phyloP scores from a whole-genome alignment of 2,113 vertebrate genomes.

The Morone chrysops region DNA sequence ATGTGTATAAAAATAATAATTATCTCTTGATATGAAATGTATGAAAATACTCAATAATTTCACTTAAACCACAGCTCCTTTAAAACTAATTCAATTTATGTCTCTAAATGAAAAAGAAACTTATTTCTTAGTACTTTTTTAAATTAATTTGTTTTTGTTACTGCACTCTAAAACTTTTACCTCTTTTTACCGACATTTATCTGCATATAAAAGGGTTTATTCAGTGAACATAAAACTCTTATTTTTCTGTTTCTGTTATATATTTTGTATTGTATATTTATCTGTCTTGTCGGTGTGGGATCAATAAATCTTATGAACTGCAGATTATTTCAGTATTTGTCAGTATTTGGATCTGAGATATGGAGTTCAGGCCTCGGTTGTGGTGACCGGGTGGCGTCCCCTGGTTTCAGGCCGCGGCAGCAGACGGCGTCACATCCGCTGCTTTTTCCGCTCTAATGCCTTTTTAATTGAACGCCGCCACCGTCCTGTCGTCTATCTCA shows the following conservation, averaged over 20 bases:
- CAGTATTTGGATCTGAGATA: background rate
- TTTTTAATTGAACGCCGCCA: constrained; percentile 58
- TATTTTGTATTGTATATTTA: too few relatives aligned
- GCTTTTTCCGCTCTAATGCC: constrained; percentile 39
- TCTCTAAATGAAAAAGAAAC: background rate
- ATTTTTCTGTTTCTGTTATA: too few relatives aligned
- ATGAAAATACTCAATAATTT: background rate
- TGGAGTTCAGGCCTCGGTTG: too few relatives aligned
- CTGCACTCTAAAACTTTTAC: background rate
- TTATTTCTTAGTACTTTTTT: background rate
- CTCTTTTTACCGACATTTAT: too few relatives aligned
- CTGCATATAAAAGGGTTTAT: too few relatives aligned
- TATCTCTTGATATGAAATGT: background rate
- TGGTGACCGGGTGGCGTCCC: background rate
- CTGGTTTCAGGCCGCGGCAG: background rate
- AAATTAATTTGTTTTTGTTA: background rate
- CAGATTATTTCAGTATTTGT: too few relatives aligned
- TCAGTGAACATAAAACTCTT: too few relatives aligned
- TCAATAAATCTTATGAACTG: too few relatives aligned
- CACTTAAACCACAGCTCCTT: background rate
- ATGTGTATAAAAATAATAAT: background rate
- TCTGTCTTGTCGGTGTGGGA: too few relatives aligned
- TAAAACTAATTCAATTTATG: background rate
- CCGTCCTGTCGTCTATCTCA: constrained; percentile 24
- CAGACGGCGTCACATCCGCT: background rate